Conservation (phyloP, 2,797 vertebrate species). For the Pelochelys cantorii region DNA sequence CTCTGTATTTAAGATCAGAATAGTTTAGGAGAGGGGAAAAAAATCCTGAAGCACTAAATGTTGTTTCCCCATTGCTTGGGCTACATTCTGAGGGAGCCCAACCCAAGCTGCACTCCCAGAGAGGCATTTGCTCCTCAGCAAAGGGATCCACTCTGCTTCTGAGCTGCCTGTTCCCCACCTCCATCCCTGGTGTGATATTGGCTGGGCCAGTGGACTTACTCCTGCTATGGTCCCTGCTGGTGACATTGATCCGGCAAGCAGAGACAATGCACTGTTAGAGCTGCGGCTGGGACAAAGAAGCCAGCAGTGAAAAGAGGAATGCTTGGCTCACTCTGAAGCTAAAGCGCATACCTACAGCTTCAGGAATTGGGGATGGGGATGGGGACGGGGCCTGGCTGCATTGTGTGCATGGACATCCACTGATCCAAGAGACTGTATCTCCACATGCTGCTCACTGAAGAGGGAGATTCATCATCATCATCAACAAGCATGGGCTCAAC, state of each 20-base stretch:
- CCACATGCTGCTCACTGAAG: neutral
- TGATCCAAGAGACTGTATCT: neutral
- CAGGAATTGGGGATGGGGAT: neutral
- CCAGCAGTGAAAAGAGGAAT: neutral
- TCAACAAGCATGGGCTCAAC: no score
- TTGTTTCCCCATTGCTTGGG: neutral
- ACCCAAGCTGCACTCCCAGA: accelerated
- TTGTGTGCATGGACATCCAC: accelerated
- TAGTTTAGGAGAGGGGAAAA: neutral
- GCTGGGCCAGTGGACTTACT: neutral
- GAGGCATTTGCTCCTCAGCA: neutral
- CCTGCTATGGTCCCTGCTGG: neutral
- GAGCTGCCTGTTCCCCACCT: no score
- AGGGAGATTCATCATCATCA: neutral
- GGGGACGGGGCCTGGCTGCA: neutral
- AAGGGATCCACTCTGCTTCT: neutral
- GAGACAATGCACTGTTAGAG: accelerated
- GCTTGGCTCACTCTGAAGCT: accelerated
- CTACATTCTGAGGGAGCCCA: neutral
- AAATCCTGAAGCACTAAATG: neutral
- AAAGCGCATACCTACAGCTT: accelerated
- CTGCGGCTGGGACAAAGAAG: neutral
- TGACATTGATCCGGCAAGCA: neutral
- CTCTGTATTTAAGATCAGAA: neutral
- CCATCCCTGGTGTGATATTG: neutral